Percentiles rank a stretch among this genome's conserved stretches.
Evolutionary conservation across 1,140 invertebrate genomes (phyloP).

Genomic region (Aphelenchoides avenae): DNA sequence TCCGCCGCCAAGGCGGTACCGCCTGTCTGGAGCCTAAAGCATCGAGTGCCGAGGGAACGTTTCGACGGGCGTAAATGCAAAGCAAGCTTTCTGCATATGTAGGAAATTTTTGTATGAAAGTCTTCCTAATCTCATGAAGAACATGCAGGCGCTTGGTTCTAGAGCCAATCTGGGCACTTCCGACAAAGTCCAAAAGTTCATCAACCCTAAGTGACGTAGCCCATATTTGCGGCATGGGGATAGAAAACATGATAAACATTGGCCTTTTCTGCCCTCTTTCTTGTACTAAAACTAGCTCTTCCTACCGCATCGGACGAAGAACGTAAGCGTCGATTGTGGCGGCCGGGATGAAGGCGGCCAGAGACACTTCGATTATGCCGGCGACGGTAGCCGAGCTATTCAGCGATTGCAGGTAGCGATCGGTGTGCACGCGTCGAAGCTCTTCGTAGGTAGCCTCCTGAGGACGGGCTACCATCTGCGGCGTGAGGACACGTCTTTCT

Average conservation of each 20-base stretch:
- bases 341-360: constrained; percentile 73
- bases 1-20: constrained; percentile 74
- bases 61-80: background rate
- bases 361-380: constrained; percentile 71
- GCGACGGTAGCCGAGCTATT: constrained; percentile 65
- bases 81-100: too few species aligned
- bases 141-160: too few species aligned
- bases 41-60: too few species aligned
- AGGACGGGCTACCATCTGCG: constrained; percentile 64
- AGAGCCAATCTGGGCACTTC: too few species aligned
- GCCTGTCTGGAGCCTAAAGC: constrained; percentile 72
- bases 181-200: too few species aligned
- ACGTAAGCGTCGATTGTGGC: constrained; percentile 72
- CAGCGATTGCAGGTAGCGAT: constrained; percentile 69
- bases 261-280: too few species aligned
- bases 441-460: constrained; percentile 70
- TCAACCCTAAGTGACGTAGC: too few species aligned
- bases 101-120: too few species aligned
- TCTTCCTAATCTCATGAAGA: too few species aligned
- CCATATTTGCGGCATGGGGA: too few species aligned
- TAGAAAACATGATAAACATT: too few species aligned
- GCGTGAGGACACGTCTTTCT: constrained; percentile 60
- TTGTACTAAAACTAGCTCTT: too few species aligned
- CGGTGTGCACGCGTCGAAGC: constrained; percentile 70
- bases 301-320: constrained; percentile 67